phyloP scores from a whole-genome alignment of 2,113 vertebrate genomes.

The Speoplatyrhinus poulsoni region DNA sequence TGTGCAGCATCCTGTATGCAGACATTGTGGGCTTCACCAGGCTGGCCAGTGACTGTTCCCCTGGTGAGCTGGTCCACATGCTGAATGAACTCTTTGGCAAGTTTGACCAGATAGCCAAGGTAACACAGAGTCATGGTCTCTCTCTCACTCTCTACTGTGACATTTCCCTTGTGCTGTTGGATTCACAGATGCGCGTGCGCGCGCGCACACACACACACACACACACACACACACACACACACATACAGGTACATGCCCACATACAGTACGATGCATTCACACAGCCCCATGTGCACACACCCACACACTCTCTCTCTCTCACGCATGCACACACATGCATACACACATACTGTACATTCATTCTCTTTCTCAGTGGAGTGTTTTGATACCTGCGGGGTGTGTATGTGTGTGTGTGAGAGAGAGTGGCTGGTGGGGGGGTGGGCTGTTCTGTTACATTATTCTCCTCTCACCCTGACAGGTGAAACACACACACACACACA shows the following conservation, averaged over 20 bases:
- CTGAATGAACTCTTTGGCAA: slow-evolving; percentile 97
- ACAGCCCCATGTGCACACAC: neutral
- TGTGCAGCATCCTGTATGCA: slow-evolving; percentile 89
- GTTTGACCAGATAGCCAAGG: slow-evolving; percentile 98
- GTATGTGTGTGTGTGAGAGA: neutral
- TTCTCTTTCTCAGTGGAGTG: neutral
- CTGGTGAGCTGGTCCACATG: slow-evolving; percentile 95
- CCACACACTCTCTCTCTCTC: slow-evolving; percentile 4
- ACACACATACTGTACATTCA: neutral
- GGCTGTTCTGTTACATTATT: neutral
- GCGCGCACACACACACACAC: neutral
- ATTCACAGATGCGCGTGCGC: neutral
- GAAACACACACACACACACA: too few species aligned
- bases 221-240: neutral
- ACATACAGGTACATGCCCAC: neutral
- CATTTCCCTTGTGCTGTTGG: too few species aligned
- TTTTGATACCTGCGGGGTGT: neutral
- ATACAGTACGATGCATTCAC: neutral
- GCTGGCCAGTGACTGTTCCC: slow-evolving; percentile 95
- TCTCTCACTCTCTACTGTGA: too few species aligned
- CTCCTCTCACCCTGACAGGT: too few species aligned
- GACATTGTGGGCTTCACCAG: slow-evolving; percentile 97
- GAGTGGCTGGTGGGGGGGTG: neutral
- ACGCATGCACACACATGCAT: neutral
- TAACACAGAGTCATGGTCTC: slow-evolving; percentile 46